These are phyloP conservation scores for Lutjanus erythropterus DNA, from an alignment of 2,113 vertebrate species.

Conservation along the genomic window DNA sequence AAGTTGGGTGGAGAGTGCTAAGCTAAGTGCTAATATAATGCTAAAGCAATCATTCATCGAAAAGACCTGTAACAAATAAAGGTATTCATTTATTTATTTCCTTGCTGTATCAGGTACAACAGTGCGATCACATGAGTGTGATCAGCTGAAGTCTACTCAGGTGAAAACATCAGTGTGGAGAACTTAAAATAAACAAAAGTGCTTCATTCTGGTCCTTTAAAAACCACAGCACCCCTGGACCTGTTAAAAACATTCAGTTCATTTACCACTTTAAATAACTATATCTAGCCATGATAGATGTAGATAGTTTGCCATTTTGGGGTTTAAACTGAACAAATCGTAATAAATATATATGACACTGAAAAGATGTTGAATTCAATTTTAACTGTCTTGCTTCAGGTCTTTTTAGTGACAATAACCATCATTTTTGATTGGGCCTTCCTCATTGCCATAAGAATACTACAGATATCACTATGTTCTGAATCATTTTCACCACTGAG, in stretches of 20 bases:
- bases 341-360: too few species aligned
- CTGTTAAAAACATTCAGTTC: background rate
- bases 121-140: background rate
- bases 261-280: background rate
- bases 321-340: too few species aligned
- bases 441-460: too few species aligned
- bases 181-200: background rate
- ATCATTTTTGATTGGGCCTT: too few species aligned
- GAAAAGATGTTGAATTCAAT: too few species aligned
- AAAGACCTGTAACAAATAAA: background rate
- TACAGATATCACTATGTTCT: too few species aligned
- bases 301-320: background rate
- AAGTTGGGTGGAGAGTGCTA: background rate
- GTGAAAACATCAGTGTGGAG: slow-evolving; percentile 2
- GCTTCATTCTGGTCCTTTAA: background rate
- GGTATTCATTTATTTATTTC: too few species aligned
- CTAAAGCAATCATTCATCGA: background rate
- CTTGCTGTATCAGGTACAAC: too few species aligned
- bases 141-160: background rate
- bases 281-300: background rate
- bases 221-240: background rate
- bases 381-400: too few species aligned
- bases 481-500: too few species aligned
- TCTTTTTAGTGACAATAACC: too few species aligned
- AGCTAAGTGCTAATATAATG: background rate